A percentile compares a stretch with the other conserved stretches of the same genome.
These are phyloP conservation scores for Blomia tropicalis DNA, from an alignment of 2,888 invertebrate genomes.

Conservation along the genomic window DNA sequence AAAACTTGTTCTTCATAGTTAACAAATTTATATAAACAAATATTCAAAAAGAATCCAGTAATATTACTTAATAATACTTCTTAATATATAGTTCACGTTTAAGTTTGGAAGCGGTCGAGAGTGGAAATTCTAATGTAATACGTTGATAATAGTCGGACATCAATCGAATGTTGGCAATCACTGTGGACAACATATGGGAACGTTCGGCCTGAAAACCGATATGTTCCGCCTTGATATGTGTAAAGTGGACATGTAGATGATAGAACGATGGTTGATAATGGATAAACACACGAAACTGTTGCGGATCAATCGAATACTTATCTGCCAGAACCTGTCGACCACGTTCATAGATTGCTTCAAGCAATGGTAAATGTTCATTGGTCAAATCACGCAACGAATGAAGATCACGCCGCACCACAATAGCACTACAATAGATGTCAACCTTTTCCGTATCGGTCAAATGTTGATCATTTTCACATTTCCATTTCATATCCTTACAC, in stretches of 20 bases:
- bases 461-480: not conserved
- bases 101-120: constrained; percentile 42
- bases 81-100: constrained; percentile 17
- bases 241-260: constrained; percentile 87
- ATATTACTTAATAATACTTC: too few species aligned
- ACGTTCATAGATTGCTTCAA: constrained; percentile 61
- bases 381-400: constrained; percentile 71
- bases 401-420: constrained; percentile 54
- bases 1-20: too few species aligned
- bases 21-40: too few species aligned
- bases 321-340: constrained; percentile 59
- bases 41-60: too few species aligned
- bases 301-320: constrained; percentile 52
- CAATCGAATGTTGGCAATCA: constrained; percentile 75
- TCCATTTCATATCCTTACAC: constrained; percentile 87
- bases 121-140: constrained; percentile 59
- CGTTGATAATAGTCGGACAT: constrained; percentile 65
- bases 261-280: constrained; percentile 96
- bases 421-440: constrained; percentile 66
- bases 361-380: constrained; percentile 55
- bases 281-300: constrained; percentile 59
- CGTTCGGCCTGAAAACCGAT: constrained; percentile 65
- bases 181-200: constrained; percentile 67
- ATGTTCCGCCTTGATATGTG: constrained; percentile 53
- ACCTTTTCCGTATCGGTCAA: constrained; percentile 54